Evolutionary conservation across 2,888 invertebrate genomes (phyloP).

Genomic region (Boloria euphrosyne): DNA sequence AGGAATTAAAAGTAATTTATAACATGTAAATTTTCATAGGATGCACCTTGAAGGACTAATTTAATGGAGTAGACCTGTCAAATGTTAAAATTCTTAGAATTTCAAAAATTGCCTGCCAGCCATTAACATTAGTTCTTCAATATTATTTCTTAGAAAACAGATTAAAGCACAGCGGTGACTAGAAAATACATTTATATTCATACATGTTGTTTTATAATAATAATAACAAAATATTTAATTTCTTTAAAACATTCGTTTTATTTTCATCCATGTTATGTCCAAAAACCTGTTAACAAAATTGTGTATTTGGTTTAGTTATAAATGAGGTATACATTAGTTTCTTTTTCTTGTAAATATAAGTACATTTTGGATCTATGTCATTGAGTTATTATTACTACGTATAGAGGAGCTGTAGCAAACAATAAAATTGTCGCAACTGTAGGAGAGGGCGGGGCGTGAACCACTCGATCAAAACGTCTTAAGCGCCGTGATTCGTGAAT

Average conservation of each 20-base stretch:
- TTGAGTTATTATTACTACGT: too few relatives aligned
- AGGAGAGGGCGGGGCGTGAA: too few relatives aligned
- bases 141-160: constrained; percentile 20
- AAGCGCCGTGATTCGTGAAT: too few relatives aligned
- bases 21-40: neutral
- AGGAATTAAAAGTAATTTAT: too few relatives aligned
- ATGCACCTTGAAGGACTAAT: neutral
- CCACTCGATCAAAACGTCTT: too few relatives aligned
- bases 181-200: constrained; percentile 74
- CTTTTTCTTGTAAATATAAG: neutral
- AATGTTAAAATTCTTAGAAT: neutral
- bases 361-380: neutral
- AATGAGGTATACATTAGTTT: constrained; percentile 9
- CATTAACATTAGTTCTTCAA: constrained; percentile 8
- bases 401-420: too few relatives aligned
- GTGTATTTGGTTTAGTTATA: constrained; percentile 3
- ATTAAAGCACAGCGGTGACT: constrained; percentile 66
- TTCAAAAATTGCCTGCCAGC: neutral
- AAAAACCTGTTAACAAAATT: neutral
- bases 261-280: constrained; percentile 46
- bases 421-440: too few relatives aligned
- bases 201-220: constrained; percentile 79
- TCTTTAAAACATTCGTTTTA: constrained; percentile 69
- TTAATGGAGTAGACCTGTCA: neutral
- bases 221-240: constrained; percentile 79